Base-by-base conservation (phyloP, 1,140 invertebrate genomes). In the Palaemon carinicauda region DNA sequence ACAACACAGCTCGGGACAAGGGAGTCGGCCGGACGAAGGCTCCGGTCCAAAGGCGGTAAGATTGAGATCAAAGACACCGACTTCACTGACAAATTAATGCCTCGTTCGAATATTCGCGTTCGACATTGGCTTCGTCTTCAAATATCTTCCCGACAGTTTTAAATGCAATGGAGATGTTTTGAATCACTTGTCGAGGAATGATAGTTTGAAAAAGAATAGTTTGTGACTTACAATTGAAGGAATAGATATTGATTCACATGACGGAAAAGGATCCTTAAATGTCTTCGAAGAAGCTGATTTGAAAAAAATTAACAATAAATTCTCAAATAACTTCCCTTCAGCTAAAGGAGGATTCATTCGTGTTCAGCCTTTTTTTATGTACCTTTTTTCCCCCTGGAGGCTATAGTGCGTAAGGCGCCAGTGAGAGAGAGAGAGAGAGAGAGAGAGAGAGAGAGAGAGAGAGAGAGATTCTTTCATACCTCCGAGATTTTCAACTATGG, bases 81-180 rank as follows among this genome's bases (percentile, higher is more conserved):
- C 60, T 19, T 21, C 60, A 69, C 60, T 69, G 60, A 69, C 60
- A 69, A 69, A 69, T 69, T 69, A 69, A 69, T 69, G 60, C 60
- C n/a, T 24, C 60, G 60, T 69, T 21, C 21, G 60, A 3, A 27
- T 7, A 12, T 21, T 17, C n/a, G 60, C n/a, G 14, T n/a, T 24
- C 60, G 60, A 69, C 60, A 12, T 7, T 21, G 21, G 17, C 60
- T 69, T 69, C 60, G 60, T 24, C 60, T 69, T 27, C 60, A 21
- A 17, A 24, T n/a, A 27, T 29, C n/a, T 19, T 7, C 41, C 12
- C 12, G 1, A 41, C 41, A 4, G 12, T 41, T 12, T 41, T 12
- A 12, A n/a, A 5, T 41, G 7, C 12, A 41, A 12, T 12, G 7
- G 41, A 7, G 12, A 41, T 41, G 3, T 41, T 41, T 5, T 41